Percentiles rank a stretch among this genome's conserved stretches.
Evolutionary conservation across 2,888 invertebrate genomes (phyloP).

Genomic region (Lepidochitona cinerea): DNA sequence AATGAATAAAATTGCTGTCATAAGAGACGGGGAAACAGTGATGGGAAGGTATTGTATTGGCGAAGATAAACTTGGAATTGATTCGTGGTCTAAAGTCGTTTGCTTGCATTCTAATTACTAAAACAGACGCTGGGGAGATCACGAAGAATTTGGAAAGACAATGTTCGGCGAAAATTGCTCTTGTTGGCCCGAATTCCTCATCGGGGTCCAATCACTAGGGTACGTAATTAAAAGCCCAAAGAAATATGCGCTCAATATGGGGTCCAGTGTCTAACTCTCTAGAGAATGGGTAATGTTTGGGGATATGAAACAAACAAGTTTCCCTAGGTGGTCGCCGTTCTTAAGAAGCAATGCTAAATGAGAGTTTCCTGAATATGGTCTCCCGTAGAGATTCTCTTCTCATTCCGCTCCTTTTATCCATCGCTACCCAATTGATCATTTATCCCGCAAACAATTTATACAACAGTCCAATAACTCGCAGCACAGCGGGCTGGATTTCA

Average conservation of each 20-base stretch:
- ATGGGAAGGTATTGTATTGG: not conserved
- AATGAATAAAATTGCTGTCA: not conserved
- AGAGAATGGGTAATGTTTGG: no score
- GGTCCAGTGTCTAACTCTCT: no score
- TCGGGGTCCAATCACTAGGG: no score
- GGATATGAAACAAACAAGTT: not conserved
- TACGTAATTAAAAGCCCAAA: no score
- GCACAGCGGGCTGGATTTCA: not conserved
- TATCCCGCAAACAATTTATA: not conserved
- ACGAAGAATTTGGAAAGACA: not conserved
- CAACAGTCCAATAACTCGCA: not conserved
- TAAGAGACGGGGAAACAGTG: not conserved
- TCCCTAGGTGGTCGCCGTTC: not conserved
- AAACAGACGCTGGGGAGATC: not conserved
- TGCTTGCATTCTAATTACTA: not conserved
- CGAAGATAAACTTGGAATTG: not conserved
- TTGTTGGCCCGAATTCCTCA: no score
- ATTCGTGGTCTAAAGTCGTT: not conserved
- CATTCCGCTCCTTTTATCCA: not conserved
- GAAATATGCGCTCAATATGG: no score
- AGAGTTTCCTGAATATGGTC: no score
- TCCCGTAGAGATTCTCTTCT: no score
- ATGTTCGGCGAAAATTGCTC: no score
- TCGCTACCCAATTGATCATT: not conserved
- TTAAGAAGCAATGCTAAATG: no score